These are phyloP conservation scores for Brachyalestes nurse DNA, from an alignment of 2,797 vertebrate species.

Conservation along the genomic window DNA sequence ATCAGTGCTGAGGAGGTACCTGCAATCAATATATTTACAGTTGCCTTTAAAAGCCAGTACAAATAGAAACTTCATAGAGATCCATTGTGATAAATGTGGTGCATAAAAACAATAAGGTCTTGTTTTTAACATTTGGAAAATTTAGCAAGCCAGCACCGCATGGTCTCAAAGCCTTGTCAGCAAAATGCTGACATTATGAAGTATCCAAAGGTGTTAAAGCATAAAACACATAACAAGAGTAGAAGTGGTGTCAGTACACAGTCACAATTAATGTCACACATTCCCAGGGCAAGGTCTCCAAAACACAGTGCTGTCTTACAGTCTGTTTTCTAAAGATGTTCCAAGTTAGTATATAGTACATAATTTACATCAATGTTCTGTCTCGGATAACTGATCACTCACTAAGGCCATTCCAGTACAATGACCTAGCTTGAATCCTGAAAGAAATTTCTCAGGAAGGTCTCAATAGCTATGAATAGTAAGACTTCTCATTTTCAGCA, in stretches of 20 bases:
- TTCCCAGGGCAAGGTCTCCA: background rate
- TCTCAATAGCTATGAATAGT: background rate
- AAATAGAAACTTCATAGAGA: background rate
- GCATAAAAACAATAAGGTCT: too few relatives aligned
- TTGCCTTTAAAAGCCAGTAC: too few relatives aligned
- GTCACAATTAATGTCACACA: background rate
- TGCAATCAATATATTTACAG: too few relatives aligned
- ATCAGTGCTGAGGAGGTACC: too few relatives aligned
- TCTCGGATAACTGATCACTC: background rate
- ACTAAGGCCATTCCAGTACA: background rate
- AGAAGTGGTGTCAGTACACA: background rate
- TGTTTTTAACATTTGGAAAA: background rate
- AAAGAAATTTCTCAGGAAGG: background rate
- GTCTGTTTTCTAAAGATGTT: too few relatives aligned
- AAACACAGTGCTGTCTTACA: background rate
- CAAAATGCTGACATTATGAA: background rate
- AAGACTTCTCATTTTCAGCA: constrained; percentile 51
- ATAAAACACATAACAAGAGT: background rate
- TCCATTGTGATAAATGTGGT: too few relatives aligned
- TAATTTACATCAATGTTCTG: background rate
- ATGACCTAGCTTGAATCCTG: background rate
- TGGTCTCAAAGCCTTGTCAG: background rate
- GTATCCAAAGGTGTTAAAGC: background rate
- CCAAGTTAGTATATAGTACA: background rate
- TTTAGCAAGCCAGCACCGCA: background rate